Conservation (phyloP, 2,888 invertebrate genomes). For the Rhodophaea formosa region DNA sequence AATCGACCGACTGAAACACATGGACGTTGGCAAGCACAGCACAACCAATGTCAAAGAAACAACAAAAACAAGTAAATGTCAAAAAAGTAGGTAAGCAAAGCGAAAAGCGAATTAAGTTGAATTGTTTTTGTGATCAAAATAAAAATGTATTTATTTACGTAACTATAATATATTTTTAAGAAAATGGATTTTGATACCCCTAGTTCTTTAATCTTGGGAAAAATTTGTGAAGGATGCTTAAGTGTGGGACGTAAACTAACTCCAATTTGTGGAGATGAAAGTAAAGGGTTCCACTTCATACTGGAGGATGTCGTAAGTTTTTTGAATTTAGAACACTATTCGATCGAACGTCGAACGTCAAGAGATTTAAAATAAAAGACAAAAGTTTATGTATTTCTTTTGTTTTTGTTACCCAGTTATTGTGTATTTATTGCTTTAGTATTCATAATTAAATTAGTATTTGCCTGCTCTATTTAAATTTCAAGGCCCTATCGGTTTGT, state of each 20-base stretch:
- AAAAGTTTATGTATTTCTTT: not conserved
- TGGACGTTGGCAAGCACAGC: not conserved
- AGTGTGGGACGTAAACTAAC: constrained; percentile 40
- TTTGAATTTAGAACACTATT: constrained; percentile 4
- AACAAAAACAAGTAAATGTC: not conserved
- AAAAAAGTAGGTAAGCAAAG: not conserved
- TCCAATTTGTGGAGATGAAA: constrained; percentile 33
- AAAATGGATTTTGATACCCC: not conserved
- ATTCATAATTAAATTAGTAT: too few species aligned
- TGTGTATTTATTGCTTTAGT: too few species aligned
- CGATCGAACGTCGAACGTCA: not conserved
- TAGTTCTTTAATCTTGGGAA: constrained; percentile 21
- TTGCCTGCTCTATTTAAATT: too few species aligned
- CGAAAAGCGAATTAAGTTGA: not conserved
- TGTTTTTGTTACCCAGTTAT: not conserved
- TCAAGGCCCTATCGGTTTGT: too few species aligned
- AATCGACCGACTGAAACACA: not conserved
- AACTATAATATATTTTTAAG: not conserved
- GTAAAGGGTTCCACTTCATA: constrained; percentile 37
- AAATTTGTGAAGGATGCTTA: constrained; percentile 48
- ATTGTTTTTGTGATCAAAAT: not conserved
- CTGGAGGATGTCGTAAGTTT: constrained; percentile 39
- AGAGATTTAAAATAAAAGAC: not conserved
- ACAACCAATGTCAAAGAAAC: not conserved
- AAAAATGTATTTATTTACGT: not conserved